Conservation (phyloP, 1,140 invertebrate species). For the Heliothis subflexa region DNA sequence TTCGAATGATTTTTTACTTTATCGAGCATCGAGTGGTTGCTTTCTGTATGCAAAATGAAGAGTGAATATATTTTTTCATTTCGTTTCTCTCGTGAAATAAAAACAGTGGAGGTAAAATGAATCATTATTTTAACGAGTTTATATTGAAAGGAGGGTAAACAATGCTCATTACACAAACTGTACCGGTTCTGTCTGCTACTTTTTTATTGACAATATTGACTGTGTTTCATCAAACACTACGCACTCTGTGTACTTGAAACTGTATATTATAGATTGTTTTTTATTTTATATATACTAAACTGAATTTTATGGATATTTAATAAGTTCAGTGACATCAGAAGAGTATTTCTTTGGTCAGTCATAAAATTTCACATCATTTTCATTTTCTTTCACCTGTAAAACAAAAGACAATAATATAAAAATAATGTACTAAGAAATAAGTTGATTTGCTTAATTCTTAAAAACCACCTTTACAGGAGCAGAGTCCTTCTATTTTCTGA, state of each 20-base stretch:
- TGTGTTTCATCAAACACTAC: neutral
- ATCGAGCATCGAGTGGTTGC: neutral
- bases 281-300: no score
- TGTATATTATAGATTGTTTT: neutral
- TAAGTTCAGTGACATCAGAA: no score
- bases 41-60: slow-evolving; percentile 11
- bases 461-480: no score
- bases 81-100: neutral
- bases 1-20: slow-evolving; percentile 6
- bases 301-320: no score
- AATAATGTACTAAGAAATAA: no score
- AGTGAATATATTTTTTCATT: slow-evolving; percentile 7
- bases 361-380: no score
- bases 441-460: no score
- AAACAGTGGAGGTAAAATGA: neutral
- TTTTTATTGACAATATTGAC: neutral
- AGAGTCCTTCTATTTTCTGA: no score
- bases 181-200: neutral
- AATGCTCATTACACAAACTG: neutral
- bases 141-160: slow-evolving; percentile 12
- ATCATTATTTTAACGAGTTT: slow-evolving; percentile 12
- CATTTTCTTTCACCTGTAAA: no score
- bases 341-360: no score
- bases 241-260: no score
- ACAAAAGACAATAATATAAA: no score